phyloP scores from a whole-genome alignment of 2,888 invertebrate genomes.

The Habrosyne pyritoides region DNA sequence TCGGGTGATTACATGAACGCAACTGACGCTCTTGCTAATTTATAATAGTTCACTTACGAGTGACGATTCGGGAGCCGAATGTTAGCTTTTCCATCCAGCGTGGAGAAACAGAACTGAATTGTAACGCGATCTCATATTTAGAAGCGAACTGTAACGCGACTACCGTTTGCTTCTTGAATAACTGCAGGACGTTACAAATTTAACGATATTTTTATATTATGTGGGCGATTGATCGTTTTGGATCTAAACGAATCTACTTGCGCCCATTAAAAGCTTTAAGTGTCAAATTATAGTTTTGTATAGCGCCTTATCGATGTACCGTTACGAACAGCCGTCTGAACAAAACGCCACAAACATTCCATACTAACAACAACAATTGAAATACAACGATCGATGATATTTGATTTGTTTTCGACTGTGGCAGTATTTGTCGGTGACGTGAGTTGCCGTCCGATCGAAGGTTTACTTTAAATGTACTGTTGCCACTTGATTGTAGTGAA shows the following conservation, averaged over 20 bases:
- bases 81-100: slow-evolving; percentile 18
- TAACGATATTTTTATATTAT: slow-evolving; percentile 32
- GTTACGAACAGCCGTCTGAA: slow-evolving; percentile 53
- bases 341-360: slow-evolving; percentile 70
- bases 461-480: slow-evolving; percentile 18
- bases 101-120: slow-evolving; percentile 32
- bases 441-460: neutral
- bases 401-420: slow-evolving; percentile 24
- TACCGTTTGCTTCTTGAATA: slow-evolving; percentile 21
- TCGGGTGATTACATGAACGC: neutral
- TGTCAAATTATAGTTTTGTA: slow-evolving; percentile 43
- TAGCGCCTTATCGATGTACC: slow-evolving; percentile 38
- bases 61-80: slow-evolving; percentile 2
- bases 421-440: neutral
- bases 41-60: slow-evolving; percentile 9
- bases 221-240: slow-evolving; percentile 18
- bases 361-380: slow-evolving; percentile 49
- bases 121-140: slow-evolving; percentile 55
- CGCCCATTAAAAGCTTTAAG: slow-evolving; percentile 43
- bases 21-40: slow-evolving; percentile 17
- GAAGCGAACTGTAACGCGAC: slow-evolving; percentile 26
- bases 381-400: slow-evolving; percentile 32
- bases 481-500: slow-evolving; percentile 4
- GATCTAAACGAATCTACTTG: slow-evolving; percentile 18
- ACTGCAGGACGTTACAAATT: slow-evolving; percentile 23